phyloP scores from a whole-genome alignment of 2,797 vertebrate species.

The Pseudopleuronectes americanus region DNA sequence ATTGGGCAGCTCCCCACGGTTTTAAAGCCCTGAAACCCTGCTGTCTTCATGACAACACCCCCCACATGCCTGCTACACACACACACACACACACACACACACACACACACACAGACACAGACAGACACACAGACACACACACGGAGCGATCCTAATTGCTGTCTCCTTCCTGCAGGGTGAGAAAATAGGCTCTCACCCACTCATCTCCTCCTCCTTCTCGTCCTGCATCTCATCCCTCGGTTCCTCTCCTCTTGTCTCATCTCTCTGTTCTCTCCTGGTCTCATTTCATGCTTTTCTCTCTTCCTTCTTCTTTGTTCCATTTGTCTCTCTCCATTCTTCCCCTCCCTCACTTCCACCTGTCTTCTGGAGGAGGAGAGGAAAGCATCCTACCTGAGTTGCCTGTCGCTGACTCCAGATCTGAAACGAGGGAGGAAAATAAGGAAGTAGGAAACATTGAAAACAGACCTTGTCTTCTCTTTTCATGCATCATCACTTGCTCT shows the following conservation, averaged over 20 bases:
- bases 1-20: slow-evolving; percentile 34
- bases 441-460: background rate
- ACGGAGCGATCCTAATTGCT: slow-evolving; percentile 66
- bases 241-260: too few relatives aligned
- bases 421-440: too few relatives aligned
- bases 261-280: too few relatives aligned
- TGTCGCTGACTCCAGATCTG: too few relatives aligned
- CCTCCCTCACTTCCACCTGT: background rate
- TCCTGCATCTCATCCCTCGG: slow-evolving; percentile 17
- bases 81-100: slow-evolving; percentile 20
- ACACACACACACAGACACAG: slow-evolving; percentile 16
- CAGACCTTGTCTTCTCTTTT: background rate
- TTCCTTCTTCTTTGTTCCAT: too few relatives aligned
- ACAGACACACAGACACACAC: slow-evolving; percentile 30
- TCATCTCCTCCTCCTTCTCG: slow-evolving; percentile 22
- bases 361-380: too few relatives aligned
- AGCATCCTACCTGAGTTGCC: background rate
- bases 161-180: slow-evolving; percentile 69
- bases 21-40: slow-evolving; percentile 38
- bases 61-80: too few relatives aligned
- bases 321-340: too few relatives aligned
- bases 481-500: background rate
- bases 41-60: slow-evolving; percentile 30
- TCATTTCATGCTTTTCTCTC: too few relatives aligned
- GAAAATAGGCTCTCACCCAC: slow-evolving; percentile 63